Conservation (phyloP, 2,888 invertebrate species). For the Cynaeus angustus region DNA sequence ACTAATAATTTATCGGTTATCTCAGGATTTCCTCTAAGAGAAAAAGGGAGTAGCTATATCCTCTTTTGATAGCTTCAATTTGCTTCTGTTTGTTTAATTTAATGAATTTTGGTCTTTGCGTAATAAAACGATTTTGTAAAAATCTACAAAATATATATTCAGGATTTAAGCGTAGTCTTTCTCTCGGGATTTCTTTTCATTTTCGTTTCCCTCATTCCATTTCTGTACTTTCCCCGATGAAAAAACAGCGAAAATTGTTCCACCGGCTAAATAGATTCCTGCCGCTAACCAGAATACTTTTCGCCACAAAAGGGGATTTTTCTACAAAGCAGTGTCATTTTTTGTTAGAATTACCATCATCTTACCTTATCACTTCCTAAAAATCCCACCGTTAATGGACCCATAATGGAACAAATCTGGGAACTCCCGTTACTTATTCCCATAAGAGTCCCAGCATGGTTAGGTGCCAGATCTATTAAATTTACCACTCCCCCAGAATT, state of each 20-base stretch:
- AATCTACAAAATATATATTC: too few species aligned
- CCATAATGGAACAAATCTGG: constrained; percentile 83
- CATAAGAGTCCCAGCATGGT: constrained; percentile 87
- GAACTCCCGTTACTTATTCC: constrained; percentile 86
- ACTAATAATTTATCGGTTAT: too few species aligned
- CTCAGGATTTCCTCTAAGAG: too few species aligned
- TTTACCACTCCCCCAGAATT: constrained; percentile 81
- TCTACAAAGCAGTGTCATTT: constrained; percentile 2
- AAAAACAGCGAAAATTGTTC: constrained; percentile 79
- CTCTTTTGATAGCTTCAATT: too few species aligned
- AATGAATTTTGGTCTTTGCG: too few species aligned
- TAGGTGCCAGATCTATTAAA: constrained; percentile 88
- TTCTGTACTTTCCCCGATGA: constrained; percentile 77
- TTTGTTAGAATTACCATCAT: constrained; percentile 45
- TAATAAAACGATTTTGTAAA: too few species aligned
- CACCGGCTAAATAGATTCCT: constrained; percentile 78
- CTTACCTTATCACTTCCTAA: constrained; percentile 79
- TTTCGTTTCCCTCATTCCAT: constrained; percentile 74
- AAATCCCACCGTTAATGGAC: constrained; percentile 80
- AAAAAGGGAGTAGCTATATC: too few species aligned
- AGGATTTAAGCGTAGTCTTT: too few species aligned
- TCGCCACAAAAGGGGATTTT: constrained; percentile 77
- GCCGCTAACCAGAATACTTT: constrained; percentile 82
- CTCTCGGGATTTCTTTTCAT: neutral
- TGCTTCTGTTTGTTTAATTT: too few species aligned